These are phyloP conservation scores for Odontocerum albicorne DNA, from an alignment of 2,888 invertebrate species.

Conservation along the genomic window DNA sequence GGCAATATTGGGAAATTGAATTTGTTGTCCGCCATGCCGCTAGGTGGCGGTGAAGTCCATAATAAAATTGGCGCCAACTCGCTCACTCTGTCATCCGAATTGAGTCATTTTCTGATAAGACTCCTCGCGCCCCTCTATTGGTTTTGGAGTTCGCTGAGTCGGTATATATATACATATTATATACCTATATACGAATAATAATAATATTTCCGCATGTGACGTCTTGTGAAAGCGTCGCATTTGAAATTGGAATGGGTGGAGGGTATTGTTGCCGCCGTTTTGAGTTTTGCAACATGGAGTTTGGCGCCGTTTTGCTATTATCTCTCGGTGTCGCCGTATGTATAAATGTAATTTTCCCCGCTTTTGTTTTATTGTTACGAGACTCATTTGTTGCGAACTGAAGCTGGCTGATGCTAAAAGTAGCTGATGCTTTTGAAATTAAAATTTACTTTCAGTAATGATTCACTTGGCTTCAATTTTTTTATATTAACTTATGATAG, in stretches of 20 bases:
- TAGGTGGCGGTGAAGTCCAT: not conserved
- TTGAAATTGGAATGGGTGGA: constrained; percentile 20
- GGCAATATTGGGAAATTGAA: constrained; percentile 1
- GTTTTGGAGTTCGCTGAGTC: constrained; percentile 55
- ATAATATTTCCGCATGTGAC: constrained; percentile 31
- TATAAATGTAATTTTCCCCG: no score
- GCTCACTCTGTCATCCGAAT: constrained; percentile 66
- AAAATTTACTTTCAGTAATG: no score
- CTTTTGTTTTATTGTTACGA: no score
- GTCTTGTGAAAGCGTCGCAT: constrained; percentile 20
- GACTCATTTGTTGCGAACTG: no score
- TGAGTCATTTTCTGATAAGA: constrained; percentile 75
- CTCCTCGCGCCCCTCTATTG: constrained; percentile 55
- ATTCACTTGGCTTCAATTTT: no score
- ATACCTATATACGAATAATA: constrained; percentile 24
- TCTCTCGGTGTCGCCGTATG: no score
- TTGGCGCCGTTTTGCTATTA: no score
- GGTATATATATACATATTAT: constrained; percentile 29
- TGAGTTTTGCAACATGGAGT: not conserved
- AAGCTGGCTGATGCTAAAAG: no score
- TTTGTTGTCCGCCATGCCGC: not conserved
- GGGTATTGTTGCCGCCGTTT: constrained; percentile 20
- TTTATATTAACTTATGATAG: no score
- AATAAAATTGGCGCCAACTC: not conserved
- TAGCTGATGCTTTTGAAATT: no score